A percentile compares a stretch with the other conserved stretches of the same genome.
phyloP scores from a whole-genome alignment of 2,888 invertebrate genomes.

The Cephonodes hylas region DNA sequence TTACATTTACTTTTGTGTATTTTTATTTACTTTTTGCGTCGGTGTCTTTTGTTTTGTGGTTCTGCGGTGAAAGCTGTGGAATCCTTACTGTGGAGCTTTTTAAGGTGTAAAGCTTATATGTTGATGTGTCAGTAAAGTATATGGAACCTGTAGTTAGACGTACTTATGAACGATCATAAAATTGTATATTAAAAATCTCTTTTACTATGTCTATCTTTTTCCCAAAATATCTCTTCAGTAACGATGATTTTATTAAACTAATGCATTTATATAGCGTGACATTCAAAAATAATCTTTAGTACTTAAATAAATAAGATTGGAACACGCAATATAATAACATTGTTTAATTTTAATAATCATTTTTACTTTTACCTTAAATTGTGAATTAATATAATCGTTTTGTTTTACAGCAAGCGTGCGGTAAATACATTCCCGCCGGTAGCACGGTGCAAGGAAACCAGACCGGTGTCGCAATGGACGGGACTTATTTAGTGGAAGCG shows the following conservation, averaged over 20 bases:
- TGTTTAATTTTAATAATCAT: neutral
- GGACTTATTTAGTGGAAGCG: constrained; percentile 91
- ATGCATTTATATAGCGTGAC: neutral
- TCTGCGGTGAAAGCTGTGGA: constrained; percentile 16
- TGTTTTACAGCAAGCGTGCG: constrained; percentile 87
- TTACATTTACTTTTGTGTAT: constrained; percentile 24
- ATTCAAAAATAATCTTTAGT: neutral
- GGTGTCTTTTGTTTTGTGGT: constrained; percentile 29
- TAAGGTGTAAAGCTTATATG: constrained; percentile 33
- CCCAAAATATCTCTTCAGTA: neutral
- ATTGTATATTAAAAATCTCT: neutral
- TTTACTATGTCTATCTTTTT: neutral
- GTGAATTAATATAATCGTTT: constrained; percentile 23
- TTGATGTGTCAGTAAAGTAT: constrained; percentile 43
- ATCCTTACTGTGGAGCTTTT: constrained; percentile 36
- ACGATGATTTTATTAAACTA: no score
- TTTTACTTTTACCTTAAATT: neutral
- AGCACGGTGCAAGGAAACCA: constrained; percentile 90
- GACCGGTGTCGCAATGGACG: constrained; percentile 91
- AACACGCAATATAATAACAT: neutral
- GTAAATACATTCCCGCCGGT: constrained; percentile 93
- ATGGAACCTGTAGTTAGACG: constrained; percentile 21
- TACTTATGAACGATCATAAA: neutral
- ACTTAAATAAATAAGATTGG: neutral
- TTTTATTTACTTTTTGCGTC: constrained; percentile 19